These are phyloP conservation scores for Plebejus argus DNA, from an alignment of 2,888 invertebrate species.

Conservation along the genomic window DNA sequence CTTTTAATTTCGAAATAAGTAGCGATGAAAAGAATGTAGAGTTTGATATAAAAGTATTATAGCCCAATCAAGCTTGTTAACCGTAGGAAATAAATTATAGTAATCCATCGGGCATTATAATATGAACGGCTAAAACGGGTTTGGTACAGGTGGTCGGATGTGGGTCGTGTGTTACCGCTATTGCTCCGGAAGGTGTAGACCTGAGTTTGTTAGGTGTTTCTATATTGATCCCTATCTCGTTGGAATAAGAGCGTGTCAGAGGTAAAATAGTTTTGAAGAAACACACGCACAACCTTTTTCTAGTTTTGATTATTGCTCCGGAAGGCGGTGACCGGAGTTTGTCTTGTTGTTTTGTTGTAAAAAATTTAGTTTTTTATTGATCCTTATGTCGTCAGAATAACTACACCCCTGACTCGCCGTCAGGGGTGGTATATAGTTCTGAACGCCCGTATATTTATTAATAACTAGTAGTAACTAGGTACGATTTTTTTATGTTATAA, in stretches of 20 bases:
- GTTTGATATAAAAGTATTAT: background rate
- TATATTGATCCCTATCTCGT: background rate
- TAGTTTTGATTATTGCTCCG: conserved; percentile 47
- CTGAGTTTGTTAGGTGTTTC: background rate
- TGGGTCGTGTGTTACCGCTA: conserved; percentile 54
- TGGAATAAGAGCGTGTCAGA: background rate
- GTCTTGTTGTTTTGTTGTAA: background rate
- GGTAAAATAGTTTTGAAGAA: background rate
- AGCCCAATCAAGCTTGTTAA: background rate
- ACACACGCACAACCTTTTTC: background rate
- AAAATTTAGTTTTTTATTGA: background rate
- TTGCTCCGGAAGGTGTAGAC: conserved; percentile 46
- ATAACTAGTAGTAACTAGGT: too few relatives aligned
- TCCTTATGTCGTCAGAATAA: background rate
- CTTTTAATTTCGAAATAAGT: too few relatives aligned
- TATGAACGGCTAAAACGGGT: conserved; percentile 5
- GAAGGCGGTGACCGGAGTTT: conserved; percentile 29
- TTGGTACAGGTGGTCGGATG: conserved; percentile 36
- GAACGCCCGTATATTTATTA: too few relatives aligned
- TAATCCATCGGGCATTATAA: conserved; percentile 11
- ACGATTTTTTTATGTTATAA: too few relatives aligned
- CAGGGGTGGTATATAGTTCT: too few relatives aligned
- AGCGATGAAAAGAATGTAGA: background rate
- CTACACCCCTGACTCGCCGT: too few relatives aligned
- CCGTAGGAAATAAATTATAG: conserved; percentile 17